phyloP scores from a whole-genome alignment of 2,113 vertebrate genomes.

The Cyprinodon variegatus region DNA sequence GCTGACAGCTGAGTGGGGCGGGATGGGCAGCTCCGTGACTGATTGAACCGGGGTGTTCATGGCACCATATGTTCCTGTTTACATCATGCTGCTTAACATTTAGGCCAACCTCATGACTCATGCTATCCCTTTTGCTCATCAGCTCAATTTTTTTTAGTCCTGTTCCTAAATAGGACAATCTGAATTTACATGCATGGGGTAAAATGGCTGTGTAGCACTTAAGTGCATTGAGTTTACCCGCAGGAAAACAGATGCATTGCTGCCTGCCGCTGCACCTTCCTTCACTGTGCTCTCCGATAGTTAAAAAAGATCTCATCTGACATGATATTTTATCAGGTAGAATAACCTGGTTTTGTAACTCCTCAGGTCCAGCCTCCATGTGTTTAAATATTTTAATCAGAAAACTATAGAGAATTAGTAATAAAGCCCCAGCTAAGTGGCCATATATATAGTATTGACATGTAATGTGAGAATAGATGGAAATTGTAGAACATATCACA shows the following conservation, averaged over 20 bases:
- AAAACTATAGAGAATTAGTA: not conserved
- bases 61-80: slow-evolving; percentile 64
- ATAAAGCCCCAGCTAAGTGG: no score
- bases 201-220: not conserved
- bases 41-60: slow-evolving; percentile 58
- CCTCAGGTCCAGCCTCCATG: not conserved
- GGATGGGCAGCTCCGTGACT: slow-evolving; percentile 52
- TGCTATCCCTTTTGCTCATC: slow-evolving; percentile 9
- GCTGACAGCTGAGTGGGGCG: slow-evolving; percentile 64
- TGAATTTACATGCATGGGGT: slow-evolving; percentile 6
- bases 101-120: slow-evolving; percentile 56
- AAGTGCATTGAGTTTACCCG: not conserved
- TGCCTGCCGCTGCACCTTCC: not conserved
- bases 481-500: no score
- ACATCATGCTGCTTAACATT: slow-evolving; percentile 58
- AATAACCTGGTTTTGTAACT: no score
- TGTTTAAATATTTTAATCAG: not conserved
- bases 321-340: no score
- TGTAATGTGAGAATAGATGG: not conserved
- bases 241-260: not conserved
- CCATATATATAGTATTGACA: no score
- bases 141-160: not conserved
- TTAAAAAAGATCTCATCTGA: not conserved
- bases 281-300: not conserved
- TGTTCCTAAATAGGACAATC: slow-evolving; percentile 5